These are phyloP conservation scores for Anguilla obscura DNA, from an alignment of 2,797 vertebrate genomes.

Conservation along the genomic window DNA sequence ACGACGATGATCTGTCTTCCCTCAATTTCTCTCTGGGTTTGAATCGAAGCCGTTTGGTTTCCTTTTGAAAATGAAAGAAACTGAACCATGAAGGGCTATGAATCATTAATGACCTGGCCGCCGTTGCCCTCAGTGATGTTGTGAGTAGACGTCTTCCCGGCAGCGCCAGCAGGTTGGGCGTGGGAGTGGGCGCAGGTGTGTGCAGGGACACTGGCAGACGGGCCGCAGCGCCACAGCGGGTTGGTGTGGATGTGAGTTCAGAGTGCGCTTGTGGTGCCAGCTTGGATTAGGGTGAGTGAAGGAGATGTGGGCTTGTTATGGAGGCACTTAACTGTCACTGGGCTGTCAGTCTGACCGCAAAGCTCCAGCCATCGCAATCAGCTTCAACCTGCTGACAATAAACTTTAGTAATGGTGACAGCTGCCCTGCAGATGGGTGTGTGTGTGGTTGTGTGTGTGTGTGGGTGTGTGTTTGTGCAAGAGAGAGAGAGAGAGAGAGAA, in stretches of 20 bases:
- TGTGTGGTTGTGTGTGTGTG: neutral
- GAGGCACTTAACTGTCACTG: constrained; percentile 60
- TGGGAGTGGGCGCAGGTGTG: neutral
- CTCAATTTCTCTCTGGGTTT: neutral
- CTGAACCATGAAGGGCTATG: neutral
- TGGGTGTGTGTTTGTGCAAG: neutral
- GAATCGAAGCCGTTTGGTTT: neutral
- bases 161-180: neutral
- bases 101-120: constrained; percentile 19
- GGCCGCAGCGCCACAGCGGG: constrained; percentile 38
- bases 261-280: constrained; percentile 60
- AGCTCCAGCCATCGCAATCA: constrained; percentile 53
- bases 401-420: constrained; percentile 43
- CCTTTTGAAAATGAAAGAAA: neutral
- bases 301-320: constrained; percentile 64
- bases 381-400: constrained; percentile 59
- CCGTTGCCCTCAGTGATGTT: constrained; percentile 15
- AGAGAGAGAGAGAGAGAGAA: neutral
- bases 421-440: neutral
- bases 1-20: neutral
- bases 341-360: constrained; percentile 52
- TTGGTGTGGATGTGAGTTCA: constrained; percentile 49
- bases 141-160: constrained; percentile 9
- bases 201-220: neutral
- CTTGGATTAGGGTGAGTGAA: constrained; percentile 61